These are phyloP conservation scores for Ecliptopera silaceata DNA, from an alignment of 2,888 invertebrate genomes.

Conservation along the genomic window DNA sequence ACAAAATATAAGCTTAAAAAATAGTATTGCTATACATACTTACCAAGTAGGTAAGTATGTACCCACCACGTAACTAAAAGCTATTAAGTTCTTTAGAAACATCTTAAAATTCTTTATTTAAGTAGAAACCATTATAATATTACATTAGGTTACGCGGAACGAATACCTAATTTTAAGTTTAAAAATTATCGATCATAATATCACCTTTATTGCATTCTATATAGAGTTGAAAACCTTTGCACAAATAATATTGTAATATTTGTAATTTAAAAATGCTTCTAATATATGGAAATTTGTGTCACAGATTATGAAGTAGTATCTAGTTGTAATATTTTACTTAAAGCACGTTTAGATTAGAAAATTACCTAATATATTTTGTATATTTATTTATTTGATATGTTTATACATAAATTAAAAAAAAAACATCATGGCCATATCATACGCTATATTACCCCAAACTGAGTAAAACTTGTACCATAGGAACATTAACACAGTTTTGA, in stretches of 20 bases:
- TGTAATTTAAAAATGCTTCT: constrained; percentile 40
- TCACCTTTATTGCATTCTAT: not conserved
- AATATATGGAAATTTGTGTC: constrained; percentile 65
- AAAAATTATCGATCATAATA: not conserved
- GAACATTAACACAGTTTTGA: no score
- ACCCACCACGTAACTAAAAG: constrained; percentile 22
- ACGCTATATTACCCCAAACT: no score
- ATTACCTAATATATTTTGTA: no score
- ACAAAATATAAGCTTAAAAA: not conserved
- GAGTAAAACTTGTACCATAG: no score
- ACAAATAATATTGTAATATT: not conserved
- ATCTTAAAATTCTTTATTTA: constrained; percentile 30
- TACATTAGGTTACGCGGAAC: constrained; percentile 24
- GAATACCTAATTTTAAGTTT: constrained; percentile 18
- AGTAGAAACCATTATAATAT: constrained; percentile 28
- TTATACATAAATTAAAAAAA: no score
- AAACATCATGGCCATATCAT: no score
- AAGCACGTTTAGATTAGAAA: no score
- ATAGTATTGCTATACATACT: no score
- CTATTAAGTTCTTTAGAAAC: constrained; percentile 22
- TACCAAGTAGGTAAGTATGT: constrained; percentile 4
- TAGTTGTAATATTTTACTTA: not conserved
- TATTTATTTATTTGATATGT: no score
- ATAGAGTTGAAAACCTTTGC: constrained; percentile 10
- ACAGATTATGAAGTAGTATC: constrained; percentile 3